Base-by-base conservation (phyloP, 2,888 invertebrate species). In the Aleiodes testaceus region DNA sequence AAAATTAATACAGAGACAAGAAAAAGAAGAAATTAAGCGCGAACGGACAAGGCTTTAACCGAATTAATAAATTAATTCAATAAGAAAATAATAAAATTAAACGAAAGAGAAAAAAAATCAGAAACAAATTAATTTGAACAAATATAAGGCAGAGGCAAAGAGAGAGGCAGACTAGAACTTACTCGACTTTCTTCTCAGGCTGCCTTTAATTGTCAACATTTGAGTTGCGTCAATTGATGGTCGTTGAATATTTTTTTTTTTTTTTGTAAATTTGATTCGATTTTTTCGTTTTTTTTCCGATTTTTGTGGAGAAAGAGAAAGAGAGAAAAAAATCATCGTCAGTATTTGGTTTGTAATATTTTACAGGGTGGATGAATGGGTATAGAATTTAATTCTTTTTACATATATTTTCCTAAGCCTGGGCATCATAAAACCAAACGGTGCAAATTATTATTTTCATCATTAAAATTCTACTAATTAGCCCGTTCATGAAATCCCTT, bases 101-200 rank as follows among this genome's bases (percentile, higher is more conserved):
- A 42, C 9, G 36, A 66, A 59, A 52, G 52, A 20, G 36, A 45
- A 66, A 63, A 65, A 64, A 53, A 69, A 66, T 53, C 49, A 61
- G 26, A 55, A 73, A 68, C 14, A 52, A 64, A 71, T 55, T 22
- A 70, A 71, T 61, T 65, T 70, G 55, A 76, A 82, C 75, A 79
- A 79, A 78, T 76, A 78, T 36, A 70, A 79, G 77, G 77, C 77
- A 72, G 50, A 70, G 70, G 49, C 68, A 77, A 75, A 79, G 79
- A 76, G 78, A 76, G 78, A 78, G 78, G 78, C 80, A 76, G 77
- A 76, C 78, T 75, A 72, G 77, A 81, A 92, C 92, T 92, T 90
- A 92, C 92, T 92, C 92, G 89, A 88, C 91, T 89, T 90, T 92
- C 88, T 90, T 91, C 89, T 91, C 91, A 88, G 91, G 91, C 88